Evolutionary conservation across 1,140 invertebrate genomes (phyloP).

Genomic region (Riptortus pedestris): DNA sequence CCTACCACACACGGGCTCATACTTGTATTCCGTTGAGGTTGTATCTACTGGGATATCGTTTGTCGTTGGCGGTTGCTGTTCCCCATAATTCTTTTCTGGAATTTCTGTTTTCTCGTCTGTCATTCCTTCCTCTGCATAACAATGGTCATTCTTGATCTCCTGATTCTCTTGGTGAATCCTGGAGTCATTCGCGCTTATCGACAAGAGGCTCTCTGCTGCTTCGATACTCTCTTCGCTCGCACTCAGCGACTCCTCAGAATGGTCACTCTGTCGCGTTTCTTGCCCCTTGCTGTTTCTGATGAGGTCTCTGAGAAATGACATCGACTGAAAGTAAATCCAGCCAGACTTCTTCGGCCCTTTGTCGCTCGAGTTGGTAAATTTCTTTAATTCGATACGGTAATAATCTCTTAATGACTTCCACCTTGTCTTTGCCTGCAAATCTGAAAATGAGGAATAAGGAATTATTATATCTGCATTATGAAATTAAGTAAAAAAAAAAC

Average conservation of each 20-base stretch:
- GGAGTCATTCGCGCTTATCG: too few relatives aligned
- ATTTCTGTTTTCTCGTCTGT: too few relatives aligned
- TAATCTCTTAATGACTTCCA: conserved; percentile 6
- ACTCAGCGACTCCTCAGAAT: too few relatives aligned
- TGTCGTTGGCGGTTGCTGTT: too few relatives aligned
- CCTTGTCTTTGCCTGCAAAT: background rate
- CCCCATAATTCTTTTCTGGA: too few relatives aligned
- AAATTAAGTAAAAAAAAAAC: background rate
- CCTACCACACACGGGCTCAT: too few relatives aligned
- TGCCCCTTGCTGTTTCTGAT: background rate
- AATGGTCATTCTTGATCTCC: too few relatives aligned
- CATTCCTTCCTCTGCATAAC: too few relatives aligned
- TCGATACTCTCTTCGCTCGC: too few relatives aligned
- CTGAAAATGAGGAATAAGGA: background rate
- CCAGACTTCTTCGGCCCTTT: background rate
- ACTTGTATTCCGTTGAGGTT: too few relatives aligned
- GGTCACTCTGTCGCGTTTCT: background rate
- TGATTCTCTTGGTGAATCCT: too few relatives aligned
- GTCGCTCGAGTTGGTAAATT: background rate
- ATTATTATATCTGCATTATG: background rate
- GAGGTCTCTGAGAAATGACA: background rate
- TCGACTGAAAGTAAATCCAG: background rate
- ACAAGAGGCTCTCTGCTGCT: background rate
- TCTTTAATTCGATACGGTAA: conserved; percentile 3
- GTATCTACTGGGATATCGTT: too few relatives aligned